Evolutionary conservation across 2,113 vertebrate genomes (phyloP).

Genomic region (Albula glossodonta): DNA sequence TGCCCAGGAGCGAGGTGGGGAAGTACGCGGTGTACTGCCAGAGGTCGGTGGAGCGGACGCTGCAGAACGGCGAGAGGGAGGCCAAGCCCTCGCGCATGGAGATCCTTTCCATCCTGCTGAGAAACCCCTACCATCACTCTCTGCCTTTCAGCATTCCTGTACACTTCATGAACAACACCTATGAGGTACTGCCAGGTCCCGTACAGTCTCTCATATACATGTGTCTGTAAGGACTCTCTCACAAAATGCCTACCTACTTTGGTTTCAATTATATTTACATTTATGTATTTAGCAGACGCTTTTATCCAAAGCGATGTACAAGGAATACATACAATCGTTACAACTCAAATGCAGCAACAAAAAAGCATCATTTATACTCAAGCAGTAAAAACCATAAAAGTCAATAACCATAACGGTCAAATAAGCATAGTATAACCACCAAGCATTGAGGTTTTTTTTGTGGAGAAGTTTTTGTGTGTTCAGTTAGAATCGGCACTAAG

Average conservation of each 20-base stretch:
- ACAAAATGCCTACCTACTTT: background rate
- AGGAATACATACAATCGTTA: no score
- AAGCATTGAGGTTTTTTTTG: no score
- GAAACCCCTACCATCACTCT: conserved; percentile 88
- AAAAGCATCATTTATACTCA: no score
- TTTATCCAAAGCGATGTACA: no score
- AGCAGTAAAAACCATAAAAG: no score
- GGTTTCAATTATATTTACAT: no score
- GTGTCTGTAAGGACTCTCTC: background rate
- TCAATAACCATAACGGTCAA: no score
- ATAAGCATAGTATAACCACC: no score
- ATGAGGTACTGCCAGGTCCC: conserved; percentile 70
- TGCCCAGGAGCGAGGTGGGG: conserved; percentile 78
- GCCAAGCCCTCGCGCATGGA: conserved; percentile 88
- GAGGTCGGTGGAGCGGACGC: conserved; percentile 77
- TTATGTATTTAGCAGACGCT: no score
- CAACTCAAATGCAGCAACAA: no score
- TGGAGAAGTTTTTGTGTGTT: no score
- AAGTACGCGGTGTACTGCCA: conserved; percentile 89
- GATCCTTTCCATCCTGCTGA: conserved; percentile 85
- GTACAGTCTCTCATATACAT: background rate
- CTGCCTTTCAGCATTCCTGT: conserved; percentile 90
- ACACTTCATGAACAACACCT: conserved; percentile 86
- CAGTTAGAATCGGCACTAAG: no score
- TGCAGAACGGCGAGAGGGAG: conserved; percentile 81